Evolutionary conservation across 2,888 invertebrate species (phyloP).

Genomic region (Gryllus longicercus): DNA sequence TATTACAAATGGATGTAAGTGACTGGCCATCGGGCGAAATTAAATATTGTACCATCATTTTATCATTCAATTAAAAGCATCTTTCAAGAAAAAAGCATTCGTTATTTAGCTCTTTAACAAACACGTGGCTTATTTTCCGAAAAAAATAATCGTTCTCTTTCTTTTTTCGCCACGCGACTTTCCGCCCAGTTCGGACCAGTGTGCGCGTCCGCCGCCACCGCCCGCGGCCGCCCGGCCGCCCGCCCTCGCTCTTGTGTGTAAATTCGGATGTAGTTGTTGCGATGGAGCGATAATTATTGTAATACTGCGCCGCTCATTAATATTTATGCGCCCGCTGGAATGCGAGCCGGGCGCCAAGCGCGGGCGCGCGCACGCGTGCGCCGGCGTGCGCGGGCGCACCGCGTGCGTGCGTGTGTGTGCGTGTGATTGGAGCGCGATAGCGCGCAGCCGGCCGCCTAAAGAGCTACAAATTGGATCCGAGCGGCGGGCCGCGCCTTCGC

Average conservation of each 20-base stretch:
- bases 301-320: background rate
- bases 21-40: no score
- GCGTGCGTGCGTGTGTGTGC: background rate
- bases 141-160: no score
- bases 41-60: no score
- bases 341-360: slow-evolving; percentile 11
- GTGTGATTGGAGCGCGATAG: background rate
- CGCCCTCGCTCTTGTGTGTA: slow-evolving; percentile 8
- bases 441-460: background rate
- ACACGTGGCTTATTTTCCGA: no score
- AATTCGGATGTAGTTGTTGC: slow-evolving; percentile 17
- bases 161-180: no score
- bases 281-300: slow-evolving; percentile 17
- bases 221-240: background rate
- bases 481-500: background rate
- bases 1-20: no score
- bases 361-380: background rate
- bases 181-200: no score
- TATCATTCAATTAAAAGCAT: no score
- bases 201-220: no score
- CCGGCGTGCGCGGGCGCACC: background rate
- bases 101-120: no score
- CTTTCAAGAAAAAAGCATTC: no score
- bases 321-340: background rate
- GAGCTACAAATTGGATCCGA: slow-evolving; percentile 10